These are phyloP conservation scores for Zaprionus africanus DNA, from an alignment of 1,140 invertebrate species.

Conservation along the genomic window DNA sequence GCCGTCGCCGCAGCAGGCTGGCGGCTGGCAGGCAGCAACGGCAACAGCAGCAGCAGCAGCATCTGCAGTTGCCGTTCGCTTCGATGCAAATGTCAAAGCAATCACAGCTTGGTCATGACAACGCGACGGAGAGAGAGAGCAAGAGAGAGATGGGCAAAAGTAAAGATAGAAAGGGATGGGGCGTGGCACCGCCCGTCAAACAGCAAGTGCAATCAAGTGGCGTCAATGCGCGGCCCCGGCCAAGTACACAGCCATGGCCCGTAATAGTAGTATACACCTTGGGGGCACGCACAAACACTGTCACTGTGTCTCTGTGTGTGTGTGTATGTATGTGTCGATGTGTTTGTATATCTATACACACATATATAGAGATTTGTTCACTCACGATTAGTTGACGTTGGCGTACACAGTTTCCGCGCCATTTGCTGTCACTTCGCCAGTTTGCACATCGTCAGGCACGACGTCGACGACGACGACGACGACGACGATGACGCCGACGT, in stretches of 20 bases:
- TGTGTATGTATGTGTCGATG: slow-evolving; percentile 84
- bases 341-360: slow-evolving; percentile 16
- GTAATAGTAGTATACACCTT: slow-evolving; percentile 43
- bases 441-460: slow-evolving; percentile 77
- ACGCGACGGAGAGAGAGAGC: background rate
- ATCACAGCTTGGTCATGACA: slow-evolving; percentile 54
- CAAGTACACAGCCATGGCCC: slow-evolving; percentile 29
- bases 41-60: background rate
- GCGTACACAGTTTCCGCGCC: slow-evolving; percentile 78
- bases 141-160: background rate
- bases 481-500: slow-evolving; percentile 18
- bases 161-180: background rate
- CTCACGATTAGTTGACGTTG: slow-evolving; percentile 81
- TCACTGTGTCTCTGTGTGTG: slow-evolving; percentile 74
- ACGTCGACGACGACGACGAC: slow-evolving; percentile 31
- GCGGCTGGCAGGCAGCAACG: too few species aligned
- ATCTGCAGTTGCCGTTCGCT: slow-evolving; percentile 22
- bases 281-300: background rate
- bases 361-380: slow-evolving; percentile 71
- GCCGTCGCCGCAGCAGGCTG: background rate
- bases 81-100: slow-evolving; percentile 69
- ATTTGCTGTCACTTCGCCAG: slow-evolving; percentile 82
- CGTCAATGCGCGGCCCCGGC: slow-evolving; percentile 45
- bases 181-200: slow-evolving; percentile 7
- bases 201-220: slow-evolving; percentile 57